Base-by-base conservation (phyloP, 2,888 invertebrate genomes). In the Tiliacea aurago region DNA sequence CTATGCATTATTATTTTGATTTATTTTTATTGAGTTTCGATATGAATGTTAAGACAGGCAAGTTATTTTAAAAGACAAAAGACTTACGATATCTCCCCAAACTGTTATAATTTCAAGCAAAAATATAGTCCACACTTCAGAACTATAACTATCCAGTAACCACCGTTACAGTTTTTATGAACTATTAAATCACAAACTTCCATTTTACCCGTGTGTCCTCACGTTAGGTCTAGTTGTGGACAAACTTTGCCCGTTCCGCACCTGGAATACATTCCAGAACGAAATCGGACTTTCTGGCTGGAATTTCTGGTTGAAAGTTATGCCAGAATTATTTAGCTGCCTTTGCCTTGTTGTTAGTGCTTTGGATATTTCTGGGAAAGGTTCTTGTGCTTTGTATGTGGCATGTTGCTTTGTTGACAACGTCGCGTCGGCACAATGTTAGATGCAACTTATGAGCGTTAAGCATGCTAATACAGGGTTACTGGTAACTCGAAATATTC, bases 241-340 rank as follows among this genome's bases (percentile, higher is more conserved):
- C 87, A 70, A 86, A 86, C 76, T 86, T 91, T 75, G 71, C 78
- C 81, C 83, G 78, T 89, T 87, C 74, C 70, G 64, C 69, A 84
- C 77, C 82, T 88, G 88, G 89, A 90, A 75, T 89, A 86, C 89
- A 90, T 91, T 91, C 86, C 80, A 70, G 76, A 58, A 76, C 76
- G 76, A 79, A 86, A 88, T 87, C 81, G 80, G 85, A 77, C 81
- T 73, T 84, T 78, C 78, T 70, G 76, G 64, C 73, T 73, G 75
- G 79, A 72, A 80, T 80, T 85, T 71, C 75, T 67, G 59, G 80
- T 72, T 73, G 72, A 70, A 82, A 80, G 78, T 80, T 86, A 82
- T 63, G 63, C 72, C 56, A 63, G 63, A 66, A 70, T 77, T 65
- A 70, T 79, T 76, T 23, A 61, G 59, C n/a, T 51, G 33, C n/a